phyloP scores from a whole-genome alignment of 2,797 vertebrate species.

The Coreius guichenoti region DNA sequence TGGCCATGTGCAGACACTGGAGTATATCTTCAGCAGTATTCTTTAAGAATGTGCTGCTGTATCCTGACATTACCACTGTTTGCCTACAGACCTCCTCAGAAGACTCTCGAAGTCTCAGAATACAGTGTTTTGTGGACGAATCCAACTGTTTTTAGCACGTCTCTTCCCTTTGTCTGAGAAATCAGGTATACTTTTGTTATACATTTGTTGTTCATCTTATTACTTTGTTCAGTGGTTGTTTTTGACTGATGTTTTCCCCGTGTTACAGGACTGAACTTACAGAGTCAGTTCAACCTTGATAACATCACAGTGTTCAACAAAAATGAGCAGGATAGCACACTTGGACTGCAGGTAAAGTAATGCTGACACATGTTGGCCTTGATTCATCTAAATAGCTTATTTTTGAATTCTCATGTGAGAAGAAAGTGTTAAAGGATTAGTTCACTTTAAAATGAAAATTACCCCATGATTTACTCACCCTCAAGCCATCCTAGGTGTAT shows the following conservation, averaged over 20 bases:
- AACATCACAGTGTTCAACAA: constrained; percentile 98
- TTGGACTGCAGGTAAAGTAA: constrained; percentile 90
- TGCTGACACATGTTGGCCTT: neutral
- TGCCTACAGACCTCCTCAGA: constrained; percentile 88
- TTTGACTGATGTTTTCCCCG: neutral
- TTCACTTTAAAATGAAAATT: too few relatives aligned
- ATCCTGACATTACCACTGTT: constrained; percentile 1
- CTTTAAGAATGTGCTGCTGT: neutral
- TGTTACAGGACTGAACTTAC: constrained; percentile 91
- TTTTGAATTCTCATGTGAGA: neutral
- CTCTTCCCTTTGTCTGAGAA: constrained; percentile 98
- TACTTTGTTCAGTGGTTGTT: neutral
- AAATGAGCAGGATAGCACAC: constrained; percentile 95
- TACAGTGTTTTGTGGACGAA: constrained; percentile 97
- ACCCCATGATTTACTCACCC: too few relatives aligned
- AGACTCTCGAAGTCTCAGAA: constrained; percentile 98
- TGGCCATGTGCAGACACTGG: too few relatives aligned
- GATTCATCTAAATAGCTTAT: neutral
- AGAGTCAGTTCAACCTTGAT: constrained; percentile 98
- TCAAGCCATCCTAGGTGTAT: too few relatives aligned
- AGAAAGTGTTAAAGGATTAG: neutral
- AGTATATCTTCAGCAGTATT: neutral
- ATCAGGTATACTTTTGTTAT: constrained; percentile 80
- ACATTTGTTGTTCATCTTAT: neutral
- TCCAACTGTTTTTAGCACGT: constrained; percentile 96